Evolutionary conservation across 2,888 invertebrate genomes (phyloP).

Genomic region (Punctoribates punctum): DNA sequence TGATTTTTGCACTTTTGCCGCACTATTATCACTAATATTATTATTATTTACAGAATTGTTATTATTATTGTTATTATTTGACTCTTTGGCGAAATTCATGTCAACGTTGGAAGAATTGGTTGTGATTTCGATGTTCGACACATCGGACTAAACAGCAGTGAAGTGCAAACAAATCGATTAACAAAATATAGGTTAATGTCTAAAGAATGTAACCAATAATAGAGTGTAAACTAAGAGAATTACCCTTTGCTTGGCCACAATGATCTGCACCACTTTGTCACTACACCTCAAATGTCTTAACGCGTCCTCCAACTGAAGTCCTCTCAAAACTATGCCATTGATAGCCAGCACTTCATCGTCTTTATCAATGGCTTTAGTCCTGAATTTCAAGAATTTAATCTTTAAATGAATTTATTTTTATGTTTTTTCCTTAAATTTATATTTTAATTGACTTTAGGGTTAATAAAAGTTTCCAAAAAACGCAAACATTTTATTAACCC

Average conservation of each 20-base stretch:
- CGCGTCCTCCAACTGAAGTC: constrained; percentile 57
- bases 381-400: constrained; percentile 9
- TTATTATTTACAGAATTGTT: background rate
- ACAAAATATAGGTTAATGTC: background rate
- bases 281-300: constrained; percentile 46
- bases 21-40: background rate
- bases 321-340: constrained; percentile 75
- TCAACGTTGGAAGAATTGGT: constrained; percentile 27
- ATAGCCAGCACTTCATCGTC: constrained; percentile 89
- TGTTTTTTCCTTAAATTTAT: too few relatives aligned
- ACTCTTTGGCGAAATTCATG: constrained; percentile 1
- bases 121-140: background rate
- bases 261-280: constrained; percentile 47
- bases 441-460: too few relatives aligned
- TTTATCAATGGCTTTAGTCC: constrained; percentile 51
- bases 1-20: constrained; percentile 25
- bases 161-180: constrained; percentile 20
- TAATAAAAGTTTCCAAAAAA: too few relatives aligned
- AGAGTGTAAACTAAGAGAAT: background rate
- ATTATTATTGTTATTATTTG: constrained; percentile 6
- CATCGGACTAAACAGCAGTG: constrained; percentile 17
- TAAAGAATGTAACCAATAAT: background rate
- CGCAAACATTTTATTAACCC: too few relatives aligned
- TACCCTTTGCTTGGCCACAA: constrained; percentile 44
- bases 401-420: background rate